Evolutionary conservation across 37 sponge, comb jelly and placozoan species (phyloP), one percentile per base, ranked within the genome.

Genomic region (Tethya wilhelma): DNA sequence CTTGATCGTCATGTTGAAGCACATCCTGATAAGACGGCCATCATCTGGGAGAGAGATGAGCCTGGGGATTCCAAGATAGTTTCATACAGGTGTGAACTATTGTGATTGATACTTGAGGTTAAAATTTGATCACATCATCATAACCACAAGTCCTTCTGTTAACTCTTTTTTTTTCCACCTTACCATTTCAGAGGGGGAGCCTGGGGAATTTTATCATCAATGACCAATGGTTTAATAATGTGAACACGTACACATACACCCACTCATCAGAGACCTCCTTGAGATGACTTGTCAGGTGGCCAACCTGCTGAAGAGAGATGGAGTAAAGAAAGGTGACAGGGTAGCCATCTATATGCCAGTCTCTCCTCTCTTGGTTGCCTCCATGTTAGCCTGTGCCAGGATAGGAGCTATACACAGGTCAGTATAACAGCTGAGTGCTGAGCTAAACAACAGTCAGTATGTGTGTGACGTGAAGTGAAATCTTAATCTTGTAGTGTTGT

Each of bases 361-460:
- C 91, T 80, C 82, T 19, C 83, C 94, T 74, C 75, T 92, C 56
- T 74, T 84, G 25, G 84, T 85, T 23, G 87, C 94, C 33, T 67
- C 95, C 80, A 93, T 96, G 92, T 59, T 96, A 67, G 97, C 92
- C 57, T 96, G 97, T 90, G 92, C 97, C n/a, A 63, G 97, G 2
- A 90, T 96, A 38, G 97, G 97, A 75, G 97, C 97, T 62, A 74
- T 93, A 14, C 97, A 96, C 74, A 87, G 90, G 96, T 95, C 32
- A 44, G 93, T n/a, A n/a, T n/a, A n/a, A n/a, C n/a, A n/a, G n/a
- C n/a, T n/a, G n/a, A n/a, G n/a, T n/a, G n/a, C n/a, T n/a, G n/a
- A n/a, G n/a, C n/a, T n/a, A n/a, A n/a, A n/a, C 17, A 49, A 73
- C 56, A 73, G 53, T 9, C 14, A 14, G 53, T 49, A 49, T 49